Base-by-base conservation (phyloP, 2,797 vertebrate genomes). In the Acanthis flammea region DNA sequence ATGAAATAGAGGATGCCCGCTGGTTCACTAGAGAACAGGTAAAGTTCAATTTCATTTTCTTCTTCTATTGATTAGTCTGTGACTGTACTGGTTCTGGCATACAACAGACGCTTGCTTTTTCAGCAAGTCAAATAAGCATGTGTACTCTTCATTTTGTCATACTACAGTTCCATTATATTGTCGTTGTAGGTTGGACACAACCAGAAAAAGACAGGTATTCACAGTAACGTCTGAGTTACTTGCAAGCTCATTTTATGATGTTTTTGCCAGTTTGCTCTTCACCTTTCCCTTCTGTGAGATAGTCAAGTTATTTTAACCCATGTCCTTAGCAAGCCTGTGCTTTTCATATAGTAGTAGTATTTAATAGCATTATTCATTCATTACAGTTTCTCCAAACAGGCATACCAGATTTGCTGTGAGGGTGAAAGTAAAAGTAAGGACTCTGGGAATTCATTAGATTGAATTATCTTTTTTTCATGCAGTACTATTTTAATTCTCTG, bases 11-110 rank as follows among this genome's bases (percentile, higher is more conserved):
- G 97, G 99, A 99, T 79, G 99, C 99, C 65, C 97, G 96, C 37
- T 99, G 99, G 99, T 99, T 99, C 97, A 98, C 98, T 50, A 98
- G 98, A 96, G 98, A 99, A 97, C 98, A 99, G 98, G 99, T 99
- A 91, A 97, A 91, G 96, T 97, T 97, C 95, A 97, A 94, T 97
- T 97, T 97, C 79, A 35, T 97, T 98, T 97, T 94, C 88, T 95
- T 95, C 93, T 95, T 77, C 68, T 97, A 94, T 98, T 97, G 97
- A 97, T 97, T 97, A 84, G 79, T 96, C 89, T 96, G 74, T 95
- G 91, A 95, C 87, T 93, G 72, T 95, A 92, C 95, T 19, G 12
- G 86, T 96, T 96, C 95, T 93, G 83, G 81, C 82, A 68, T 89
- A 71, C 47, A 95, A 79, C 67, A 95, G 85, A 45, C 76, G 89